These are phyloP conservation scores for Argyrosomus regius DNA, from an alignment of 2,797 vertebrate species.

Conservation along the genomic window DNA sequence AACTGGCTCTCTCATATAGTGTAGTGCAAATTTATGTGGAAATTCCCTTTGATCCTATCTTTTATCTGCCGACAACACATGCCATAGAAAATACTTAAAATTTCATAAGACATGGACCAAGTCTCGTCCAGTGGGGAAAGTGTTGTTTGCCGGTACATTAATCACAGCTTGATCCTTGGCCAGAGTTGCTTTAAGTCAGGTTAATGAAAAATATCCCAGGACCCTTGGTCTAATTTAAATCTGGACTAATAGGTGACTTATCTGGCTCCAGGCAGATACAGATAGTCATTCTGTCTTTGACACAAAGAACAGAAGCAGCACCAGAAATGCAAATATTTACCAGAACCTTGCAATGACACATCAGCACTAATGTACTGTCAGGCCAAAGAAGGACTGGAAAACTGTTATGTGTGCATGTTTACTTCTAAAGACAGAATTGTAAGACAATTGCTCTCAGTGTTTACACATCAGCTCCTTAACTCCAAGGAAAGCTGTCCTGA, in stretches of 20 bases:
- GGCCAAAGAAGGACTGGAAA: constrained; percentile 85
- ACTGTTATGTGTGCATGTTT: constrained; percentile 64
- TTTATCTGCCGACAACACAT: not conserved
- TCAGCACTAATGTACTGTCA: constrained; percentile 48
- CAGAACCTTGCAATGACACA: constrained; percentile 65
- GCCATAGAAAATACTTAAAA: constrained; percentile 6
- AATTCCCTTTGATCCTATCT: constrained; percentile 19
- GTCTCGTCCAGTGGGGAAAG: not conserved
- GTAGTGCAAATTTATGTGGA: constrained; percentile 1
- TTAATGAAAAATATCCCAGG: constrained; percentile 16
- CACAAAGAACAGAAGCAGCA: constrained; percentile 77
- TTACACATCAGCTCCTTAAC: constrained; percentile 73
- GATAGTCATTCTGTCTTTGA: constrained; percentile 43
- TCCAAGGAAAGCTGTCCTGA: constrained; percentile 49
- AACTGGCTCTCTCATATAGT: constrained; percentile 13
- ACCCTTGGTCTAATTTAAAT: constrained; percentile 11
- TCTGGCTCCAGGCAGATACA: constrained; percentile 43
- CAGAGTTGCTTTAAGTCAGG: not conserved
- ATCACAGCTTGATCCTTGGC: constrained; percentile 18
- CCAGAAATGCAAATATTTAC: constrained; percentile 84
- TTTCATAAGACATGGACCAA: not conserved
- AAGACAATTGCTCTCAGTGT: constrained; percentile 75
- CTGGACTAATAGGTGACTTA: constrained; percentile 43
- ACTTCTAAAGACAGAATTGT: constrained; percentile 53
- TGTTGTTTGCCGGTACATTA: not conserved